Evolutionary conservation across 2,113 vertebrate genomes (phyloP).

Genomic region (Sander lucioperca): DNA sequence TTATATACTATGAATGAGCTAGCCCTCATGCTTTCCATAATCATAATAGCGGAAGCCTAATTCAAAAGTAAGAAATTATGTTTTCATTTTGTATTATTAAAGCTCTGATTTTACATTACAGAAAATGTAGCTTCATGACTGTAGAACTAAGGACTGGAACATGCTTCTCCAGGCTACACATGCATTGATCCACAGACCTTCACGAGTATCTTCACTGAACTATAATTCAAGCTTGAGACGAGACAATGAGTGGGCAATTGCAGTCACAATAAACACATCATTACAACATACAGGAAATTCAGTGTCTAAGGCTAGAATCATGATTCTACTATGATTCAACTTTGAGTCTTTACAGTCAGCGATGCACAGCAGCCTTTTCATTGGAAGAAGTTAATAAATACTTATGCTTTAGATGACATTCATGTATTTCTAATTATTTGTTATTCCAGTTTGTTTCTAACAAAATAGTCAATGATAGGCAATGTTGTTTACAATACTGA

Average conservation of each 20-base stretch:
- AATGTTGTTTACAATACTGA: constrained; percentile 20
- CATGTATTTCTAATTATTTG: background rate
- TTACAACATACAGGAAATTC: background rate
- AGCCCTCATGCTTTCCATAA: background rate
- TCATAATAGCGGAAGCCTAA: background rate
- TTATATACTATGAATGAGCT: background rate
- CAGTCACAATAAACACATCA: background rate
- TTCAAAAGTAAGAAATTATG: background rate
- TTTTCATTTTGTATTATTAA: background rate
- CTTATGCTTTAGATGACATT: background rate
- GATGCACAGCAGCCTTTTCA: background rate
- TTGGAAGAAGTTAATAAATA: background rate
- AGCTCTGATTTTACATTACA: background rate
- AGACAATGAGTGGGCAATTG: background rate
- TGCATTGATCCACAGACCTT: background rate
- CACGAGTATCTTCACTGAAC: background rate
- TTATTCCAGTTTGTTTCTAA: background rate
- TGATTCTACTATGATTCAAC: background rate
- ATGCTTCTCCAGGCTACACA: background rate
- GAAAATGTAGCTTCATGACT: background rate
- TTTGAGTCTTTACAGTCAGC: background rate
- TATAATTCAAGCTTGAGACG: constrained; percentile 9
- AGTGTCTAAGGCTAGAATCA: background rate
- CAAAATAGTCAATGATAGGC: constrained; percentile 8
- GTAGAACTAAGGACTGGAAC: background rate